Evolutionary conservation across 2,113 vertebrate species (phyloP), one percentile per base, ranked within the genome.

Genomic region (Amblyornis subalaris): DNA sequence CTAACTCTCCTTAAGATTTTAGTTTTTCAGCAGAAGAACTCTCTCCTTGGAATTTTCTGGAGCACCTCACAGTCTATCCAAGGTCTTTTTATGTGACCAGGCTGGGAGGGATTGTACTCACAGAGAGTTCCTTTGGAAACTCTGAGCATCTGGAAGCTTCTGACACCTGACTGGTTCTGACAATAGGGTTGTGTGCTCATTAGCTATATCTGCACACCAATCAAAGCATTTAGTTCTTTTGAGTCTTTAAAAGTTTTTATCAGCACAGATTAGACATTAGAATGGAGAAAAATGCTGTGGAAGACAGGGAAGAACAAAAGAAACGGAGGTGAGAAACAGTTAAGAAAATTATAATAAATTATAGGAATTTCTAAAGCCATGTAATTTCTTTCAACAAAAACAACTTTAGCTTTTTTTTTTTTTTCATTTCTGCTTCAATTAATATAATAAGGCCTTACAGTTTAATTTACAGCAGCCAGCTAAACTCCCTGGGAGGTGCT

Each of bases 401-500:
- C 8, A 90, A 66, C 60, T 89, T 82, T 64, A 75, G 85, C 35
- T 70, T 83, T 16, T 31, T 70, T 40, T 85, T 72, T 92, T 86
- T 67, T 69, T 47, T 26, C 6, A 20, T 89, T 94, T 96, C n/a
- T 79, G 26, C 72, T 95, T 96, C 91, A 93, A 81, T 97, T 95
- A 96, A 87, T 87, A 57, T 88, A 86, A 88, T 90, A 78, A 93
- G 62, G 26, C 74, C 57, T 92, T 87, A 81, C 75, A 96, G 88
- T 98, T 96, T 94, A 94, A 97, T 96, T 96, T 95, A 93, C 88
- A 96, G 35, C 35, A 80, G 65, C 40, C 73, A 95, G 55, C 84
- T 96, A 77, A 92, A 95, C 84, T 95, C 95, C 72, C 57, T 90
- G 75, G 90, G 94, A 96, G 94, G 72, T 95, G 62, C 48, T 93